phyloP scores from a whole-genome alignment of 2,888 invertebrate species.

The Scaeva pyrastri region DNA sequence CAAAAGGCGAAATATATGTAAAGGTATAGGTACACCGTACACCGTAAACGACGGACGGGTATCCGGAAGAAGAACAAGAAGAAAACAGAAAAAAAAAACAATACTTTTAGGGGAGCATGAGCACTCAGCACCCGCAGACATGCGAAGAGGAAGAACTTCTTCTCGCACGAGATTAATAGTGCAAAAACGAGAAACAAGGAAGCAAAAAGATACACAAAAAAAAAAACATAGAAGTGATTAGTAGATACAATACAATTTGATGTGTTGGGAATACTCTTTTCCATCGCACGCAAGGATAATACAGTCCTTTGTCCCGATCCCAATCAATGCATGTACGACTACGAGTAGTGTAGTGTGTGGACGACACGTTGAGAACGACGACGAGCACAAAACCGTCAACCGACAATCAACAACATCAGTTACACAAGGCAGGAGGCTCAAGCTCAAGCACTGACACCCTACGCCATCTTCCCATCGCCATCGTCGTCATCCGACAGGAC shows the following conservation, averaged over 20 bases:
- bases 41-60: neutral
- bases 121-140: slow-evolving; percentile 43
- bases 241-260: slow-evolving; percentile 34
- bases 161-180: slow-evolving; percentile 32
- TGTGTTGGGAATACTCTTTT: slow-evolving; percentile 31
- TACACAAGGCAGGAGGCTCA: too few relatives aligned
- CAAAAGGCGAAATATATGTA: slow-evolving; percentile 24
- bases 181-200: neutral
- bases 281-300: slow-evolving; percentile 30
- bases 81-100: neutral
- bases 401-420: neutral
- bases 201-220: too few relatives aligned
- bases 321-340: slow-evolving; percentile 42
- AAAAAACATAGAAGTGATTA: slow-evolving; percentile 44
- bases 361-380: neutral
- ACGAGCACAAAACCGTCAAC: neutral
- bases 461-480: too few relatives aligned
- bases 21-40: too few relatives aligned
- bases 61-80: neutral
- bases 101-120: slow-evolving; percentile 13
- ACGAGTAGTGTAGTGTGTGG: neutral
- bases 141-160: slow-evolving; percentile 65
- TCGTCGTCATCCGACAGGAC: too few relatives aligned
- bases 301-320: slow-evolving; percentile 21
- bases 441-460: too few relatives aligned